Evolutionary conservation across 2,113 vertebrate genomes (phyloP).

Genomic region (Pagrus major): DNA sequence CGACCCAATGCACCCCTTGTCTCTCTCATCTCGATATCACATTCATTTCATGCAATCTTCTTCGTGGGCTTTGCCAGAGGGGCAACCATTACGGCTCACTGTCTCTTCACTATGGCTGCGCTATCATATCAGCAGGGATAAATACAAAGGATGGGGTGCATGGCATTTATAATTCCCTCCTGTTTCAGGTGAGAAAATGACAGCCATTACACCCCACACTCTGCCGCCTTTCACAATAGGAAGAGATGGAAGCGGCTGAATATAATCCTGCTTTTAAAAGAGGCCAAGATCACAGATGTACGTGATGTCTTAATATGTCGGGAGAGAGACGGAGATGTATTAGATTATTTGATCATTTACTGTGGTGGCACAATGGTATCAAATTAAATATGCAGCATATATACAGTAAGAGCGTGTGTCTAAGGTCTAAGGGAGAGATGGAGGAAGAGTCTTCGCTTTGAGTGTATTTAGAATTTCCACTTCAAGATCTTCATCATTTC

Average conservation of each 20-base stretch:
- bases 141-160: slow-evolving; percentile 72
- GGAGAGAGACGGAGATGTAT: slow-evolving; percentile 37
- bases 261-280: slow-evolving; percentile 75
- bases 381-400: slow-evolving; percentile 33
- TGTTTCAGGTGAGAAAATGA: slow-evolving; percentile 80
- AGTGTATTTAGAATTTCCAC: slow-evolving; percentile 10
- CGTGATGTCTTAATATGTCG: slow-evolving; percentile 70
- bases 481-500: slow-evolving; percentile 29
- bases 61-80: slow-evolving; percentile 61
- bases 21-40: slow-evolving; percentile 75
- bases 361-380: slow-evolving; percentile 30
- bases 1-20: slow-evolving; percentile 73
- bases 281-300: slow-evolving; percentile 61
- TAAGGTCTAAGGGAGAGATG: slow-evolving; percentile 17
- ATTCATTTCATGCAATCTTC: slow-evolving; percentile 80
- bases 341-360: slow-evolving; percentile 53
- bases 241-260: slow-evolving; percentile 59
- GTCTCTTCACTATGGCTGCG: slow-evolving; percentile 63
- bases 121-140: slow-evolving; percentile 78
- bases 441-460: background rate
- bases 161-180: slow-evolving; percentile 72
- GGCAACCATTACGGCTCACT: slow-evolving; percentile 65
- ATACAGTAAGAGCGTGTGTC: background rate
- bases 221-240: slow-evolving; percentile 67
- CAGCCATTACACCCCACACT: slow-evolving; percentile 77